Percentiles rank a stretch among this genome's conserved stretches.
Evolutionary conservation across 1,140 invertebrate genomes (phyloP).

Genomic region (Achatina immaculata): DNA sequence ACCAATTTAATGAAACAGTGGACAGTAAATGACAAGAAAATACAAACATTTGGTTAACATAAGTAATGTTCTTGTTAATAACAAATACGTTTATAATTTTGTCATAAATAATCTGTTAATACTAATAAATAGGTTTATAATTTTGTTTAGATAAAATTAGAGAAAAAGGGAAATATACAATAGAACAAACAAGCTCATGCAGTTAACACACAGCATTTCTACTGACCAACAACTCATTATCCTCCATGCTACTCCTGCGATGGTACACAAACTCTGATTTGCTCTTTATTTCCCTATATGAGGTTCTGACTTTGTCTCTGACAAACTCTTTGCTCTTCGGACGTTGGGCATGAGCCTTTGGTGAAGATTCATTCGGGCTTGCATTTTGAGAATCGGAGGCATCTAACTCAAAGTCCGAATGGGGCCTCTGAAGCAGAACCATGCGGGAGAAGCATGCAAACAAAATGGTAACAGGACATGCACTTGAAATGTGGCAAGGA

Average conservation of each 20-base stretch:
- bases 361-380: constrained; percentile 31
- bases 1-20: no score
- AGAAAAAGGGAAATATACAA: not conserved
- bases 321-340: constrained; percentile 56
- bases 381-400: constrained; percentile 5
- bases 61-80: no score
- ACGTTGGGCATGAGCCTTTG: constrained; percentile 49
- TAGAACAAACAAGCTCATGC: not conserved
- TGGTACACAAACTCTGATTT: constrained; percentile 62
- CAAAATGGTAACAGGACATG: not conserved
- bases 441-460: not conserved
- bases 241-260: constrained; percentile 60
- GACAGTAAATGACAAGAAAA: no score
- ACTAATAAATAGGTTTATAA: no score
- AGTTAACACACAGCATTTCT: not conserved
- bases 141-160: no score
- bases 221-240: constrained; percentile 62
- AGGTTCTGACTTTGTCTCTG: constrained; percentile 57
- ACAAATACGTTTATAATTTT: no score
- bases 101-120: no score
- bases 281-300: constrained; percentile 68
- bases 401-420: constrained; percentile 10
- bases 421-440: constrained; percentile 1
- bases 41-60: no score
- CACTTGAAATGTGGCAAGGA: not conserved